Base-by-base conservation (phyloP, 1,140 invertebrate genomes). In the Zaprionus nigranus region DNA sequence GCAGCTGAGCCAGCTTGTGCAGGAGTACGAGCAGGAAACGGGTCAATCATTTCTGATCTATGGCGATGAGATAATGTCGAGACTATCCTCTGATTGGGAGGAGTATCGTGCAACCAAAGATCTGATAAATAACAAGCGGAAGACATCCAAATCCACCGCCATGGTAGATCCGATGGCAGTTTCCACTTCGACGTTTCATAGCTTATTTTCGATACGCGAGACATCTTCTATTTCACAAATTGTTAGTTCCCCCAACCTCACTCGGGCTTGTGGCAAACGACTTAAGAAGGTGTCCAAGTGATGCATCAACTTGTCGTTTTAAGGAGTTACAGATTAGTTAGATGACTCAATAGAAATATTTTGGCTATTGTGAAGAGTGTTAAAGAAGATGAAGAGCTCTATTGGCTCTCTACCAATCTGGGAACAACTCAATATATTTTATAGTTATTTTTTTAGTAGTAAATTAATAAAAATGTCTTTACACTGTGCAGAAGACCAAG, bases 81-180 rank as follows among this genome's bases (percentile, higher is more conserved):
- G 43, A 15, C 22, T 75, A 2, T 11, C 59, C 0, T 4, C 2
- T 1, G 59, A 70, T 11, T 75, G 72, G 72, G 34, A 69, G 3
- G 60, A 63, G 3, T 69, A 69, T 57, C 66, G 59, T 9, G 1
- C 26, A 7, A 12, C 20, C n/a, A 74, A 75, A 5, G 66, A 59
- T 20, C 34, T 9, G 1, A 17, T 46, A 2, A 17, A 3, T 9
- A 7, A 46, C 7, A 46, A 46, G 2, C n/a, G n/a, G 7, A 46
- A 61, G 34, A 1, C 20, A 2, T 11, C 7, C 11, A 51, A 51
- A 9, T 1, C 13, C 5, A 20, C 20, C 5, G 4, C 3, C 20
- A 51, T 46, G n/a, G 6, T 7, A 1, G 6, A 46, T 2, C 15
- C 40, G 2, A n/a, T 46, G 17, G 13, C 12, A 7, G 20, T 2